Percentiles rank a stretch among this genome's conserved stretches.
These are phyloP conservation scores for Globodera rostochiensis DNA, from an alignment of 1,140 invertebrate species.

Conservation along the genomic window DNA sequence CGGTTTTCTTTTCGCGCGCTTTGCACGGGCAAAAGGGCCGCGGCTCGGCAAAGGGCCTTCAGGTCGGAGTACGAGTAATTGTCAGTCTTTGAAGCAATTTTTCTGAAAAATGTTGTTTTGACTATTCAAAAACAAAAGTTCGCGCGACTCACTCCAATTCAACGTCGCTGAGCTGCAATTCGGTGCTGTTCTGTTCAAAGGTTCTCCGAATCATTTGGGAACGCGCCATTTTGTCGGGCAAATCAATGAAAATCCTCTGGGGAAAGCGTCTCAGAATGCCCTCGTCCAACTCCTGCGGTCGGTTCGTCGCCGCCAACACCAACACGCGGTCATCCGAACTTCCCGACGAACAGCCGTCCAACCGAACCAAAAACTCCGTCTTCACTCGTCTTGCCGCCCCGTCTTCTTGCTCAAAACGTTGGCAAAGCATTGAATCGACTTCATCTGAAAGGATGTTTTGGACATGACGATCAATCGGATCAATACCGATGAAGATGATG, in stretches of 20 bases:
- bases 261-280: slow-evolving; percentile 81
- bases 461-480: background rate
- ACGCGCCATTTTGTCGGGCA: slow-evolving; percentile 80
- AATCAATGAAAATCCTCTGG: slow-evolving; percentile 83
- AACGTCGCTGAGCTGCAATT: slow-evolving; percentile 41
- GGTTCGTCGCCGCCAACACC: slow-evolving; percentile 95
- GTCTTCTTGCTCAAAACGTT: slow-evolving; percentile 84
- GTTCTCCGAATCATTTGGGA: slow-evolving; percentile 79
- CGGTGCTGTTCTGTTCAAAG: slow-evolving; percentile 74
- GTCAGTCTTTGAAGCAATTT: slow-evolving; percentile 44
- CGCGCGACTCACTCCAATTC: slow-evolving; percentile 38
- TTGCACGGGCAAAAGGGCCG: slow-evolving; percentile 57
- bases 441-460: slow-evolving; percentile 72
- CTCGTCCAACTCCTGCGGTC: slow-evolving; percentile 90
- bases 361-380: slow-evolving; percentile 92
- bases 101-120: slow-evolving; percentile 33
- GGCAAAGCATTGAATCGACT: slow-evolving; percentile 86
- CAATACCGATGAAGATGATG: slow-evolving; percentile 82
- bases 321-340: slow-evolving; percentile 84
- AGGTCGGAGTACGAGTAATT: slow-evolving; percentile 61
- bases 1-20: slow-evolving; percentile 17
- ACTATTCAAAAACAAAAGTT: slow-evolving; percentile 24
- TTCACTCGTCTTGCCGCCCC: slow-evolving; percentile 81
- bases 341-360: slow-evolving; percentile 75
- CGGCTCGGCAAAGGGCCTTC: slow-evolving; percentile 54